Evolutionary conservation across 2,113 vertebrate species (phyloP), one percentile per base, ranked within the genome.

Genomic region (Cavia porcellus): DNA sequence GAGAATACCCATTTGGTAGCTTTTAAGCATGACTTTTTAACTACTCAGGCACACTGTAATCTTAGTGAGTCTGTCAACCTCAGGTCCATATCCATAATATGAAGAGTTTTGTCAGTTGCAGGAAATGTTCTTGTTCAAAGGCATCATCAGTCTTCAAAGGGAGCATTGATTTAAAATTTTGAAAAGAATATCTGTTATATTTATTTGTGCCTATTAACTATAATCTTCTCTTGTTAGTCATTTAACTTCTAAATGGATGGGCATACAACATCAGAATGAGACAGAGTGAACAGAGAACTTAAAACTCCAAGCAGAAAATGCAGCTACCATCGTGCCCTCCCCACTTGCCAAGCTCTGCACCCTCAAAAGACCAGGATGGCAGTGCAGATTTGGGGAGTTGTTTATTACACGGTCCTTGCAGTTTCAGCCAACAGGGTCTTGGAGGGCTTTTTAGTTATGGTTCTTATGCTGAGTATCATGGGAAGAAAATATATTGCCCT

Each of bases 331-430:
- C 7, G 22, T 4, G 13, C 24, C 4, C 6, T n/a, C 1, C 38
- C 13, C 10, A 22, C 17, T 0, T 28, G 22, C 47, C 25, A 17
- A 25, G 64, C 12, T 50, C 55, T n/a, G 59, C 30, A 9, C 24
- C n/a, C 10, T 35, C 7, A 4, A 30, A 17, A 15, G 28, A 0
- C 55, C 52, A 81, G 84, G 10, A 19, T 3, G 35, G 30, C 35
- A 42, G 8, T 30, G 5, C 35, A 28, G 22, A 11, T 42, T 3
- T 0, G 50, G 9, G 0, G 62, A 11, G n/a, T 1, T 24, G 24
- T 35, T 11, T 17, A 22, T 7, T 2, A 0, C 3, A 5, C 45
- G 8, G 10, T n/a, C 25, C 25, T 35, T 2, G 11, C 7, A 13
- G 0, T 81, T 25, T 38, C 30, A 50, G 30, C 28, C 35, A 47